These are phyloP conservation scores for Pseudococcus jackbeardsleyi DNA, from an alignment of 2,888 invertebrate species.

Conservation along the genomic window DNA sequence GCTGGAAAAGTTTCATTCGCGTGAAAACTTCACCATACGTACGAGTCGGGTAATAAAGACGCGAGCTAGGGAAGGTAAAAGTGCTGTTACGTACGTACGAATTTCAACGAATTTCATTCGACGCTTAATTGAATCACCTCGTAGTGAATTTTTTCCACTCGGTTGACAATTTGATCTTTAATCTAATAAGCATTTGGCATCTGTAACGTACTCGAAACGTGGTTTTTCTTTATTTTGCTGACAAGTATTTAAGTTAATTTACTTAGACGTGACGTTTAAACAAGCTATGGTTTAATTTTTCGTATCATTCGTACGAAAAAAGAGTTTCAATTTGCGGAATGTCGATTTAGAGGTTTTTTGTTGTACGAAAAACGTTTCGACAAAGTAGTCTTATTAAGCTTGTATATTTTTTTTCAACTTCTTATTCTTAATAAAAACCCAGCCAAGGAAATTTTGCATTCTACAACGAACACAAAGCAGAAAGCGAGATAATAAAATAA, in stretches of 20 bases:
- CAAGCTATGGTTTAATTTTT: constrained; percentile 31
- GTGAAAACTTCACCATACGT: constrained; percentile 1
- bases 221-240: constrained; percentile 24
- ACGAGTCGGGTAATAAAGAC: background rate
- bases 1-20: background rate
- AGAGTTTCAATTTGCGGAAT: constrained; percentile 27
- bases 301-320: constrained; percentile 20
- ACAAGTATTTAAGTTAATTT: constrained; percentile 30
- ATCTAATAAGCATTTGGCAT: constrained; percentile 32
- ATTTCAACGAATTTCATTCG: constrained; percentile 2
- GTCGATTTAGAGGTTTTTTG: constrained; percentile 24
- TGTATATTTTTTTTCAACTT: background rate
- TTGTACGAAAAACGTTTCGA: constrained; percentile 23
- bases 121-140: constrained; percentile 2
- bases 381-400: constrained; percentile 41
- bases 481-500: constrained; percentile 47
- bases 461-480: constrained; percentile 29
- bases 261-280: constrained; percentile 41
- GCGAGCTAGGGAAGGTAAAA: background rate
- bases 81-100: background rate
- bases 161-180: constrained; percentile 23
- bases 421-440: constrained; percentile 1
- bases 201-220: constrained; percentile 27
- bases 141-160: constrained; percentile 12
- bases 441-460: constrained; percentile 40